Evolutionary conservation across 2,888 invertebrate species (phyloP), one percentile per base, ranked within the genome.

Genomic region (Oxyteleia sp.): DNA sequence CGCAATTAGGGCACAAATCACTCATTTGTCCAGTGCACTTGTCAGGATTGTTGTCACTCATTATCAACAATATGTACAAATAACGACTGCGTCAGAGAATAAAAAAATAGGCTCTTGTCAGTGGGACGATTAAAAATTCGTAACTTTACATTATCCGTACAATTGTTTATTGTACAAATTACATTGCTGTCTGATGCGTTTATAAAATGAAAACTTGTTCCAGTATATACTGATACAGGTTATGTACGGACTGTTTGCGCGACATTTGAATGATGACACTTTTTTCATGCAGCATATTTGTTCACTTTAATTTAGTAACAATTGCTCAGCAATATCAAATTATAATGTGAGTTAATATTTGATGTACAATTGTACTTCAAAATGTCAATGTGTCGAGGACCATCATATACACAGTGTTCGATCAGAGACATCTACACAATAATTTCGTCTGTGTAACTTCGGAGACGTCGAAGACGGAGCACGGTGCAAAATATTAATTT

Each of bases 1-100:
- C 94, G 90, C 96, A 96, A 91, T 95, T 95, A 41, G 95, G 95
- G 91, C 95, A 95, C 90, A 80, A 43, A 29, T 94, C 88, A 32
- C 74, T 88, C 89, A 90, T 91, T 64, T 74, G 68, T 47, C 38
- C 32, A 41, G 8, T 38, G n/a, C 59, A 64, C 23, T 72, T 66
- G 53, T 66, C 43, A 61, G 49, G 20, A 4, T 53, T 57, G 23
- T 18, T 57, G 23, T 18, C 18, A 29, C 29, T 53, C 66, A 51
- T 49, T 49, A 32, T 53, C 29, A 59, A 61, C 35, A 41, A 53
- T 29, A 15, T 38, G 13, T 51, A 61, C 11, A 74, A 13, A 38
- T 4, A 53, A 41, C 11, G 23, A 1, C 47, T 26, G 4, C 7
- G 11, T 51, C 43, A 61, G 41, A 18, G 8, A 47, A 23, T 41